Evolutionary conservation across 2,113 vertebrate species (phyloP).

Genomic region (Callipepla squamata): DNA sequence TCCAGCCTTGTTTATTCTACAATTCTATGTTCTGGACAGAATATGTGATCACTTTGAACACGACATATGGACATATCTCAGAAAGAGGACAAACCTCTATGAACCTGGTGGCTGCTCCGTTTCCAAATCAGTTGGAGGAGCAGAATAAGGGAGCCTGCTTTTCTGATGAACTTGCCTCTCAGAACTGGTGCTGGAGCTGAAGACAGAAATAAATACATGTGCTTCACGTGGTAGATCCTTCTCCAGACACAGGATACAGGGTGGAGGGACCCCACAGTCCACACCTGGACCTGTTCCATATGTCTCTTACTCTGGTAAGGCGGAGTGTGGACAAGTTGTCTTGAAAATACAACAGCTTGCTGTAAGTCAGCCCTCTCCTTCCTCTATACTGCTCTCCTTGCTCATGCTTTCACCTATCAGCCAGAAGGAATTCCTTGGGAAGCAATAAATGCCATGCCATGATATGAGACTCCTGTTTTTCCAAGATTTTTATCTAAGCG

Average conservation of each 20-base stretch:
- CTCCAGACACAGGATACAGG: background rate
- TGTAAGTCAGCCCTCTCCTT: background rate
- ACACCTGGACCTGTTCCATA: background rate
- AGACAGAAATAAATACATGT: background rate
- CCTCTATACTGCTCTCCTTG: fast-evolving
- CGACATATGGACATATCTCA: background rate
- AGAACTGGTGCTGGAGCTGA: background rate
- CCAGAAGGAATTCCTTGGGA: background rate
- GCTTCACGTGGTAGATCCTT: background rate
- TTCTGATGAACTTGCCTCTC: background rate
- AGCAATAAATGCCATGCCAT: background rate
- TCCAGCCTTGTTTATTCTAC: too few relatives aligned
- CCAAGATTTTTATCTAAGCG: slow-evolving; percentile 12
- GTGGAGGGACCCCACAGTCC: fast-evolving
- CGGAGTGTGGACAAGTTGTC: background rate
- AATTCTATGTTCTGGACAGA: background rate
- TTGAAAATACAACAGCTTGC: background rate
- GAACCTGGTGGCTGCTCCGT: fast-evolving
- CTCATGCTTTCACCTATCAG: background rate
- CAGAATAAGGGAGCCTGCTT: background rate
- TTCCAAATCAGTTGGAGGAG: background rate
- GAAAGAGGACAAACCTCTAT: background rate
- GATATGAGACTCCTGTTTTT: background rate
- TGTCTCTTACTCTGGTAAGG: background rate
- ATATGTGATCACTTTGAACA: background rate